These are phyloP conservation scores for Tipula helvola DNA, from an alignment of 2,888 invertebrate species.

Conservation along the genomic window DNA sequence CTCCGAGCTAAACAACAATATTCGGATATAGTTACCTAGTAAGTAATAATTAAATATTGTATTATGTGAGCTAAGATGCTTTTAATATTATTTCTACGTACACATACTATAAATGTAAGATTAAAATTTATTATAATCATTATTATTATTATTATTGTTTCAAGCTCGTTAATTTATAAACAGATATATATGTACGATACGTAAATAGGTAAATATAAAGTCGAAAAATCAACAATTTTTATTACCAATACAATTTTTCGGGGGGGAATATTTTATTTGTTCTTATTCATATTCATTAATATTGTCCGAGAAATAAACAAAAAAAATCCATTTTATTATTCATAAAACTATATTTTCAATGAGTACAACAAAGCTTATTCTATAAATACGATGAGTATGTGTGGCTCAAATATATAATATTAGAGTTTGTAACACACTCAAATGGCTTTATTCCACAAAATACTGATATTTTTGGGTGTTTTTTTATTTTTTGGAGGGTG, in stretches of 20 bases:
- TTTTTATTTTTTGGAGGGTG: neutral
- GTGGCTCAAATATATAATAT: neutral
- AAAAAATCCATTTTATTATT: neutral
- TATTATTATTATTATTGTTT: neutral
- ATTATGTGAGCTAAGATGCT: neutral
- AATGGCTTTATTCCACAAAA: neutral
- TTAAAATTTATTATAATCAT: neutral
- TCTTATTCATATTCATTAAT: neutral
- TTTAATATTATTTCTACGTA: neutral
- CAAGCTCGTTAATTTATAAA: neutral
- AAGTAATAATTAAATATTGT: neutral
- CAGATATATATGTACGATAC: neutral
- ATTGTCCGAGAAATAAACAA: neutral
- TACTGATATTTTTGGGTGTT: neutral
- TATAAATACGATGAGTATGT: neutral
- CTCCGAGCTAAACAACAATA: neutral
- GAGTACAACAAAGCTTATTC: neutral
- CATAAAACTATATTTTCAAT: neutral
- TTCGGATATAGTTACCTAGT: neutral
- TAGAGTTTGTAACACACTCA: neutral
- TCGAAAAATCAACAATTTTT: neutral
- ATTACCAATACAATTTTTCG: neutral
- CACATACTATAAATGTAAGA: neutral
- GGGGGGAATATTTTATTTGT: neutral
- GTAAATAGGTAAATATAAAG: neutral